Conservation (phyloP, 2,113 vertebrate genomes). For the Sylvia atricapilla region DNA sequence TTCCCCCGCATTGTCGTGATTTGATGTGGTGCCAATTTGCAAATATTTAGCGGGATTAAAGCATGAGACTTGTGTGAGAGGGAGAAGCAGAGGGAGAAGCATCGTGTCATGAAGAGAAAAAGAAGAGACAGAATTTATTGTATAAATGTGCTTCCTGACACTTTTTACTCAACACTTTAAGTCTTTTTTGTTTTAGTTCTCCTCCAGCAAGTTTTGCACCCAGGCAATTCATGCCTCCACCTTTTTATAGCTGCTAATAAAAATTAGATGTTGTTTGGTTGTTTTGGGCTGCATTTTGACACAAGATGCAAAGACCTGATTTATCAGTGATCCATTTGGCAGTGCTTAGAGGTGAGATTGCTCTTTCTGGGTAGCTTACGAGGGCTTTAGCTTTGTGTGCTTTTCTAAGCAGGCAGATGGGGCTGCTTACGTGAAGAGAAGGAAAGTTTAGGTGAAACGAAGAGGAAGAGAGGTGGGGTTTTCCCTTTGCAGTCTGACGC, state of each 20-base stretch:
- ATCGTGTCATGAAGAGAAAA: not conserved
- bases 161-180: not conserved
- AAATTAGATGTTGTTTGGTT: slow-evolving; percentile 15
- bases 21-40: not conserved
- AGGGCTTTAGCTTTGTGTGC: not conserved
- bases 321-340: slow-evolving; percentile 15
- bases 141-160: not conserved
- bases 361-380: not conserved
- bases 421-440: not conserved
- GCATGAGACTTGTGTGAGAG: not conserved
- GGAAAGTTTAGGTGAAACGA: not conserved
- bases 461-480: not conserved
- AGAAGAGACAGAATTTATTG: not conserved
- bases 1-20: not conserved
- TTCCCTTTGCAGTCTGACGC: not conserved
- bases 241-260: slow-evolving; percentile 1
- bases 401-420: not conserved
- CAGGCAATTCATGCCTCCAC: not conserved
- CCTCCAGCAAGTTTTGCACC: not conserved
- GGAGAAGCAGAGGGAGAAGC: not conserved
- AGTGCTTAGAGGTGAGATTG: not conserved
- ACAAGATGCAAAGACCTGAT: not conserved
- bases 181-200: not conserved
- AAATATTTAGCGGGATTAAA: slow-evolving; percentile 10
- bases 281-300: slow-evolving; percentile 19